These are phyloP conservation scores for Schizopygopsis malacanthus DNA, from an alignment of 2,797 vertebrate genomes.

Conservation along the genomic window DNA sequence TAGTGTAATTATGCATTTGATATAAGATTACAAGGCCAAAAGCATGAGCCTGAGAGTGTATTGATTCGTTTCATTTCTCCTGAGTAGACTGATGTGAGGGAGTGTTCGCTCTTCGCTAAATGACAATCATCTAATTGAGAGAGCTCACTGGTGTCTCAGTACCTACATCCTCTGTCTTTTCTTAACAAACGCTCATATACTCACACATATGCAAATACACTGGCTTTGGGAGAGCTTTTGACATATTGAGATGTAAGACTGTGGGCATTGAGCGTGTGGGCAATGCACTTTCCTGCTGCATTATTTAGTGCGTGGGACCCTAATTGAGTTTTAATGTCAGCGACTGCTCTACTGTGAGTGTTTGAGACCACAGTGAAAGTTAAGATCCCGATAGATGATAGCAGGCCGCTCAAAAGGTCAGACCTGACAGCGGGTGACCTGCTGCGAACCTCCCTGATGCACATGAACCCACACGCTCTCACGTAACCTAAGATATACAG, in stretches of 20 bases:
- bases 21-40: slow-evolving; percentile 33
- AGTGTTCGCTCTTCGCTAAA: slow-evolving; percentile 49
- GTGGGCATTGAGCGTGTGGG: slow-evolving; percentile 69
- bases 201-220: slow-evolving; percentile 35
- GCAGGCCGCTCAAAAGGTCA: slow-evolving; percentile 78
- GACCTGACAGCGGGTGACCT: slow-evolving; percentile 61
- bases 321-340: slow-evolving; percentile 86
- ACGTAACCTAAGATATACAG: slow-evolving; percentile 25
- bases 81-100: not conserved
- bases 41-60: slow-evolving; percentile 27
- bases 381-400: slow-evolving; percentile 81
- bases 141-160: slow-evolving; percentile 61
- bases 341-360: slow-evolving; percentile 73
- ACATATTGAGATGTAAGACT: slow-evolving; percentile 76
- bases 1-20: slow-evolving; percentile 22
- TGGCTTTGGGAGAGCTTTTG: slow-evolving; percentile 58
- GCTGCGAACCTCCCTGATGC: slow-evolving; percentile 59
- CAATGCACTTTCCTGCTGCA: slow-evolving; percentile 81
- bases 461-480: slow-evolving; percentile 34
- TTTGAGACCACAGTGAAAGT: slow-evolving; percentile 74
- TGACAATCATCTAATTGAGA: slow-evolving; percentile 61
- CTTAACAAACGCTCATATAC: slow-evolving; percentile 1
- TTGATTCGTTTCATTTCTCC: slow-evolving; percentile 25
- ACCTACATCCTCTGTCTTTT: slow-evolving; percentile 23
- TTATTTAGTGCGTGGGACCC: slow-evolving; percentile 80